Evolutionary conservation across 2,888 invertebrate species (phyloP).

Genomic region (Eupithecia subfuscata): DNA sequence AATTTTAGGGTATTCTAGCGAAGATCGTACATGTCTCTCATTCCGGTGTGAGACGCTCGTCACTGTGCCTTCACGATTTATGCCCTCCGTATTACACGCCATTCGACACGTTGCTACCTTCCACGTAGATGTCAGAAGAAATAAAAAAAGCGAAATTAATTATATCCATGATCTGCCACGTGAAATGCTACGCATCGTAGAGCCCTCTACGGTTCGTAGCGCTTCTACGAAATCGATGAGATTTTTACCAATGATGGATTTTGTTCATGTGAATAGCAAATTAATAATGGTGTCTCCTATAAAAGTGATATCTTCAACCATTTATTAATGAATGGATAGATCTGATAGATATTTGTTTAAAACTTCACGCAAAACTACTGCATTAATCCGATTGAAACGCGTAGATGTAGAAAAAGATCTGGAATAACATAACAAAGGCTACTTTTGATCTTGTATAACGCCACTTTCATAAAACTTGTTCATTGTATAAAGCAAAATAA

Average conservation of each 20-base stretch:
- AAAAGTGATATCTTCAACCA: neutral
- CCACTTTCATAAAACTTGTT: neutral
- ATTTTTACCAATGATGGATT: neutral
- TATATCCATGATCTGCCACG: neutral
- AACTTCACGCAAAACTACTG: neutral
- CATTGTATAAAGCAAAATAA: too few species aligned
- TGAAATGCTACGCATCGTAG: neutral
- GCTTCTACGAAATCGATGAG: neutral
- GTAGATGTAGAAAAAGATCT: neutral
- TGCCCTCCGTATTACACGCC: constrained; percentile 79
- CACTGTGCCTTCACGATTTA: constrained; percentile 79
- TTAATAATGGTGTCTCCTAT: neutral
- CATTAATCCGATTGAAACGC: neutral
- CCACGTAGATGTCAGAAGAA: constrained; percentile 28
- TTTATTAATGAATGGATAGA: neutral
- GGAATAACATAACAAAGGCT: neutral
- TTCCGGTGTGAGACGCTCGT: constrained; percentile 77
- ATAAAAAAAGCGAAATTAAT: neutral
- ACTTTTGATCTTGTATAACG: neutral
- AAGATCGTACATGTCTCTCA: constrained; percentile 69
- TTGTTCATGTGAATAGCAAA: neutral
- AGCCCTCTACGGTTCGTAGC: neutral
- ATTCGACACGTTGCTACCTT: constrained; percentile 78
- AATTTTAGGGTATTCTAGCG: constrained; percentile 64
- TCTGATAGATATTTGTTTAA: neutral